A percentile compares a stretch with the other conserved stretches of the same genome.
phyloP scores from a whole-genome alignment of 1,140 invertebrate genomes.

The Ceratina japonica region DNA sequence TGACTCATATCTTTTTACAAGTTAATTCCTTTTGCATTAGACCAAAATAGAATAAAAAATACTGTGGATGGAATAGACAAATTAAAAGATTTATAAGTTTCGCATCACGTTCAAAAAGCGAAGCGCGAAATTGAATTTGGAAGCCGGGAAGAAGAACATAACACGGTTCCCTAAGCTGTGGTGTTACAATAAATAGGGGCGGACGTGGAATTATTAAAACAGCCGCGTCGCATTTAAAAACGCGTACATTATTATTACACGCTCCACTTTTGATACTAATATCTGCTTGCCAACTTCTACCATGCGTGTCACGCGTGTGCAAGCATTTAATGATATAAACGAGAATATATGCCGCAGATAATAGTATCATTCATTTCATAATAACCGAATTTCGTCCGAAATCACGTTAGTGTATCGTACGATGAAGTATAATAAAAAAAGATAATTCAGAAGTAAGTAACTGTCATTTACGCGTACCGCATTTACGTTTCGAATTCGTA shows the following conservation, averaged over 20 bases:
- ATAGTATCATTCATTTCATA: conserved; percentile 47
- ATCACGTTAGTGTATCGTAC: background rate
- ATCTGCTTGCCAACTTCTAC: conserved; percentile 36
- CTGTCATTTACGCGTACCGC: no score
- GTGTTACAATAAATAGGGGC: background rate
- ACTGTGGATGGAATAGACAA: no score
- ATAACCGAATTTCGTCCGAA: conserved; percentile 5
- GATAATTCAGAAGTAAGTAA: background rate
- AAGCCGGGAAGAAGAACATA: no score
- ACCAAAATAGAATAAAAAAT: background rate
- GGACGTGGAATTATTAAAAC: conserved; percentile 21
- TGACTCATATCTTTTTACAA: background rate
- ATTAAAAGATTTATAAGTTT: no score
- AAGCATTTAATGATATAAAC: conserved; percentile 22
- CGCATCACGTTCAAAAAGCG: no score
- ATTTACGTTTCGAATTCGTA: background rate
- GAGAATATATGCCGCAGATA: conserved; percentile 26
- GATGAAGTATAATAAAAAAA: background rate
- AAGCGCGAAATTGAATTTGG: no score
- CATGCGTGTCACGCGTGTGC: conserved; percentile 37
- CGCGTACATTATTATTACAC: conserved; percentile 41
- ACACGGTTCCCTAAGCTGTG: no score
- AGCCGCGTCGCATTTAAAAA: conserved; percentile 10
- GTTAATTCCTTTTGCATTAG: background rate
- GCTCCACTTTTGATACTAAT: conserved; percentile 39